Base-by-base conservation (phyloP, 2,113 vertebrate species). In the Lasiurus cinereus region DNA sequence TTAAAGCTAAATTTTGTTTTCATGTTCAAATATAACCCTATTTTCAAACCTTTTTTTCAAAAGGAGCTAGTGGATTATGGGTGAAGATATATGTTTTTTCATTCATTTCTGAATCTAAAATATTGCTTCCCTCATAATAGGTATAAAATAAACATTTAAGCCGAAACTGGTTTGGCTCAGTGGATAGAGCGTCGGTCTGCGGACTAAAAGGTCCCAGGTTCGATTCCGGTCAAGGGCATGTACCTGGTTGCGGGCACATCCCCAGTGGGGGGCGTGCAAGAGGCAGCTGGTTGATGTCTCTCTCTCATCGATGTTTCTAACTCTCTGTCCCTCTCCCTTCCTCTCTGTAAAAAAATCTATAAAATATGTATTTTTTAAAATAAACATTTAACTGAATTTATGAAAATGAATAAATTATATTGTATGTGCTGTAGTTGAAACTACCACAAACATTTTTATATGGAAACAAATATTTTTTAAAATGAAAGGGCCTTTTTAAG, bases 391-490 rank as follows among this genome's bases (percentile, higher is more conserved):
- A 93, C 4, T 83, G 18, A 92, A 83, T 64, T 91, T 56, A 88
- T 59, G 9, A 84, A 91, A 84, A 64, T 79, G 94, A 90, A 39
- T 21, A 95, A 94, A 87, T 39, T 80, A 3, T 50, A 80, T 6
- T 78, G 54, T 59, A 90, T 46, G 16, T 93, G 15, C 54, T 94
- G 0, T 33, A 84, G 9, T 76, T n/a, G 11, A 83, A 87, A 90
- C 18, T 62, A 83, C 59, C 43, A 88, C 1, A 91, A 86, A 70
- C 0, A 16, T 2, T 84, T 86, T 67, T 70, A 67, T 62, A 70
- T 85, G 48, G 48, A 95, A 88, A 90, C 8, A 96, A 90, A 15
- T 84, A 83, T n/a, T 79, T 80, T 86, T 91, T 9, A 92, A 91
- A 96, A 86, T 74, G 15, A 59, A 86, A 91, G 29, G 29, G 9